Evolutionary conservation across 1,140 invertebrate species (phyloP), one percentile per base, ranked within the genome.

Genomic region (Magallana angulata): DNA sequence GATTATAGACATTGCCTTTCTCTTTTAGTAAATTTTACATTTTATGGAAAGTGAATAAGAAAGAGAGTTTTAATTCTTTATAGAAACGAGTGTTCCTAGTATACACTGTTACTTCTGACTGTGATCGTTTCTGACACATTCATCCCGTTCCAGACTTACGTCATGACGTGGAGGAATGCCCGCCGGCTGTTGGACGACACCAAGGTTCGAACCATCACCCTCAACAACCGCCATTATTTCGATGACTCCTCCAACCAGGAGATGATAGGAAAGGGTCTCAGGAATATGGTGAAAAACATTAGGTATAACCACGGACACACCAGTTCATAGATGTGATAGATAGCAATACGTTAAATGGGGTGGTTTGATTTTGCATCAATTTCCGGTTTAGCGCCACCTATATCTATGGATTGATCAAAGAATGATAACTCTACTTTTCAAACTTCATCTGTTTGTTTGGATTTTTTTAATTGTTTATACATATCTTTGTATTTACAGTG

Each of bases 141-240:
- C 3, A 64, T 64, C 18, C 18, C 6, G 7, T 30, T 30, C 14
- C 12, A 86, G 85, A 56, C 71, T 14, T 86, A 86, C 68, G 86
- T 85, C 18, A 59, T 89, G 57, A 89, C 88, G 24, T 82, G 85
- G 57, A 86, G 36, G 18, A 84, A 89, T 84, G 85, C 88, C 2
- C 82, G 88, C 14, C 48, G 1, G 30, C 18, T 59, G 7, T 58
- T 89, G 0, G 84, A 82, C 2, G 88, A 89, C 58, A n/a, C 48
- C 3, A 12, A 80, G 8, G 85, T 86, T 9, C 62, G 3, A 18
- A 24, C 59, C 18, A 86, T 84, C 36, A 89, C 85, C n/a, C 18
- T 89, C 16, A 64, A 86, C 18, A 86, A 84, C 64, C 36, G 64
- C 11, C 59, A 57, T 11, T 84, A 80, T 68, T 86, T 89, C 18